Conservation (phyloP, 2,888 invertebrate genomes). For the Sarcophaga caerulescens region DNA sequence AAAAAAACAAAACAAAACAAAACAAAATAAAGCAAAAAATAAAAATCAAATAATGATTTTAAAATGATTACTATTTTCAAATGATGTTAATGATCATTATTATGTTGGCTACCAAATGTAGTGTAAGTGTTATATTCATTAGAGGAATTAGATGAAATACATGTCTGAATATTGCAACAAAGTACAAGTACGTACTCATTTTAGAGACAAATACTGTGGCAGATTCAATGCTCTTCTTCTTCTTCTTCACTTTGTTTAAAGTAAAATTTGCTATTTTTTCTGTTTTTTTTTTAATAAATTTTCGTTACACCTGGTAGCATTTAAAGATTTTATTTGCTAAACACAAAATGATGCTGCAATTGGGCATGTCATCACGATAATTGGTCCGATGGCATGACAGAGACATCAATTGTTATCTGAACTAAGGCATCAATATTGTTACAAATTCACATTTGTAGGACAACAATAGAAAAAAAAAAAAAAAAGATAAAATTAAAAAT, state of each 20-base stretch:
- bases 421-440: slow-evolving; percentile 2
- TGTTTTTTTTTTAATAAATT: slow-evolving; percentile 13
- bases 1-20: too few relatives aligned
- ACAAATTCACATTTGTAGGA: slow-evolving; percentile 5
- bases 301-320: slow-evolving; percentile 54
- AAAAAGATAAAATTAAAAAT: neutral
- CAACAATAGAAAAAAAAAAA: neutral
- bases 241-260: neutral
- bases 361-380: slow-evolving; percentile 46
- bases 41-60: too few relatives aligned
- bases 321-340: slow-evolving; percentile 20
- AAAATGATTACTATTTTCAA: too few relatives aligned
- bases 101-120: too few relatives aligned
- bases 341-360: slow-evolving; percentile 44
- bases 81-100: too few relatives aligned
- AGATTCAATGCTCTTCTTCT: neutral
- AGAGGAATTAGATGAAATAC: too few relatives aligned
- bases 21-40: too few relatives aligned
- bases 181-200: slow-evolving; percentile 24
- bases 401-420: slow-evolving; percentile 42
- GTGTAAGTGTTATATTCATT: too few relatives aligned
- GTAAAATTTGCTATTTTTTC: neutral
- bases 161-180: slow-evolving; percentile 53
- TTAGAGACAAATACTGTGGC: neutral
- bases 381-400: neutral